Evolutionary conservation across 1,140 invertebrate species (phyloP), one percentile per base, ranked within the genome.

Genomic region (Thalassaphorura encarpata): DNA sequence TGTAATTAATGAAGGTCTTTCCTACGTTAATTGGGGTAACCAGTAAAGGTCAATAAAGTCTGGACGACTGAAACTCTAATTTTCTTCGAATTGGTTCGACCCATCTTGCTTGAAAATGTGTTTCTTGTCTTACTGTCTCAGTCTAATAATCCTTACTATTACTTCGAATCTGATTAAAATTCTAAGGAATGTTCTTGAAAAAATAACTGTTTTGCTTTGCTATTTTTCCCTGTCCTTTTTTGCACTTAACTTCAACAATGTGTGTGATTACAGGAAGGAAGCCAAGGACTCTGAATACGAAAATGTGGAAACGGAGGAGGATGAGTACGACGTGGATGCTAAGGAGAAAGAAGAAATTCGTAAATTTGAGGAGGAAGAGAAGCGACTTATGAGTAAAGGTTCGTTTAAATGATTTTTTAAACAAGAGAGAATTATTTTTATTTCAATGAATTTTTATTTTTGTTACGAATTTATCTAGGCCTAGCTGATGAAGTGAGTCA

Each of bases 401-500:
- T 36, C 40, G 19, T 40, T 15, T 11, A 11, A 16, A 21, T 29
- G 11, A 36, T 36, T 11, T 11, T 11, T n/a, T 36, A 11, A n/a
- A 36, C 33, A 11, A 11, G 33, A 11, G n/a, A 36, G 11, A n/a
- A n/a, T 36, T 11, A 11, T 11, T 11, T 36, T 36, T 11, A 11
- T 11, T 36, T 36, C 33, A 36, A 11, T 11, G 11, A 36, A 36
- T 8, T n/a, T 23, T 15, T 23, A 45, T 8, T 45, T 45, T 15
- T 11, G 6, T 45, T n/a, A n/a, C n/a, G 21, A 45, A 45, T 49
- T 15, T 21, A n/a, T 45, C 6, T 11, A 45, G 27, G 48, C 43
- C 41, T 62, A 66, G 55, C 66, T 51, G 57, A 66, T 42, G 70
- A 72, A 66, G 70, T 71, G 66, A 84, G 82, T 70, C 82, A 83